Conservation (phyloP, 2,888 invertebrate genomes). For the Schizaphis graminum region DNA sequence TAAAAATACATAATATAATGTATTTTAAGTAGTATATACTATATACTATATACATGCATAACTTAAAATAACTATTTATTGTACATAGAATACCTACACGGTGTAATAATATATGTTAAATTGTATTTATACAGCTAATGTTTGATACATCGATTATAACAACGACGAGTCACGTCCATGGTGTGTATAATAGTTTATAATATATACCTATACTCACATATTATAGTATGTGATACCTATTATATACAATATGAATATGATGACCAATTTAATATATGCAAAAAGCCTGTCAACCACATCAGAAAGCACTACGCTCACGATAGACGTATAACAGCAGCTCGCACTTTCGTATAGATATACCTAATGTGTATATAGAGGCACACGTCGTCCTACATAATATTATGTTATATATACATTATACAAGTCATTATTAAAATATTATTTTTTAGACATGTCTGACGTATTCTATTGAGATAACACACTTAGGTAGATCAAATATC, state of each 20-base stretch:
- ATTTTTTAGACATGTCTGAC: background rate
- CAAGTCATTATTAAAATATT: conserved; percentile 17
- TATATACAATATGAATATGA: background rate
- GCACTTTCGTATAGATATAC: background rate
- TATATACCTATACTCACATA: background rate
- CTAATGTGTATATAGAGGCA: background rate
- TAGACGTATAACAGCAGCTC: conserved; percentile 1
- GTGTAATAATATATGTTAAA: background rate
- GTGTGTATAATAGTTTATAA: background rate
- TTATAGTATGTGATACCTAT: background rate
- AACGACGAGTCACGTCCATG: conserved; percentile 10
- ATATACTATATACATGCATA: background rate
- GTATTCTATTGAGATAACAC: background rate
- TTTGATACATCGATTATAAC: conserved; percentile 13
- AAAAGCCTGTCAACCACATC: conserved; percentile 57
- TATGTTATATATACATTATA: background rate
- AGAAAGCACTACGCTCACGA: background rate
- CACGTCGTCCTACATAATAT: conserved; percentile 14
- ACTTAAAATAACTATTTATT: background rate
- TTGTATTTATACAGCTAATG: background rate
- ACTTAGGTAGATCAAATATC: conserved; percentile 3
- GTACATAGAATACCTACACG: background rate
- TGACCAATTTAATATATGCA: conserved; percentile 51
- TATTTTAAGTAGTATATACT: background rate
- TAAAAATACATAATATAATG: conserved; percentile 2